Base-by-base conservation (phyloP, 2,113 vertebrate genomes). In the Galeopterus variegatus region DNA sequence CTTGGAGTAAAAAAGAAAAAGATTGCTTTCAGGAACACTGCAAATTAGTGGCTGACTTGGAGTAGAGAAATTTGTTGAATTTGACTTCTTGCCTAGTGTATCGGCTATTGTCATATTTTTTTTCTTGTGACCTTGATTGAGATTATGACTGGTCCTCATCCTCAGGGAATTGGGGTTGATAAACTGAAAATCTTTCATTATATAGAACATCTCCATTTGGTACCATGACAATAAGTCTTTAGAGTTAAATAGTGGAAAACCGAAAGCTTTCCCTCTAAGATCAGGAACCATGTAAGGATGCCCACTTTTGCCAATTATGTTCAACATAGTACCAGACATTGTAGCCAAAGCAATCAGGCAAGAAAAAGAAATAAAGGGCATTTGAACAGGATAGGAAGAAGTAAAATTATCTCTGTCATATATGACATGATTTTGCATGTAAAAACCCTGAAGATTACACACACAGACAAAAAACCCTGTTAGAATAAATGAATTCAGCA, bases 181-280 rank as follows among this genome's bases (percentile, higher is more conserved):
- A 54, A 64, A 62, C 6, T 54, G 2, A 26, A 45, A 89, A 54
- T 58, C 11, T 90, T 90, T 88, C 18, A 54, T 85, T 62, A n/a
- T 64, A 72, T 11, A 86, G 36, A 56, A 62, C 8, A 52, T 77
- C 19, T 85, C 75, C 54, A 56, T 17, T 95, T 54, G 69, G 23
- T 65, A 81, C 36, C 41, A 36, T 82, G 81, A 67, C 48, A 50
- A 60, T 75, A 95, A 33, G 86, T 72, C 24, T 93, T 93, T 75
- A 85, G 41, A 67, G 33, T 26, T 83, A 69, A 93, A 7, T 48
- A 14, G 54, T 90, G 0, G 72, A 84, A 89, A 94, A 41, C 10
- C 45, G 19, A 89, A 96, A 76, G 8, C 21, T 84, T 76, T 33
- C 31, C 21, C 5, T 69, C 10, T 62, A 70, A 76, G 41, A 41